Evolutionary conservation across 2,113 vertebrate genomes (phyloP), one percentile per base, ranked within the genome.

Genomic region (Eira barbara): DNA sequence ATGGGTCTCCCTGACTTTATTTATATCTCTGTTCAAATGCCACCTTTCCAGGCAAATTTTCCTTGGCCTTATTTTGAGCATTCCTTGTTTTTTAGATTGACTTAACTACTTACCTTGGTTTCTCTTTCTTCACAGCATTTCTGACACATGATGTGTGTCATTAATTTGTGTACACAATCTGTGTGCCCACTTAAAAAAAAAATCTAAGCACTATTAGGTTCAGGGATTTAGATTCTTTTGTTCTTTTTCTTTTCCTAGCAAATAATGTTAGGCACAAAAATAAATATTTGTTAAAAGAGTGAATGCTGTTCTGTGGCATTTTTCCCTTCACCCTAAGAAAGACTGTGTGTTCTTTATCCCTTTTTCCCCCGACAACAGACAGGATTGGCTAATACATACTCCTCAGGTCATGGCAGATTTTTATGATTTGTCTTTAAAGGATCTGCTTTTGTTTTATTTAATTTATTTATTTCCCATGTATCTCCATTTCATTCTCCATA

Each of bases 201-300:
- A 47, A 47, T 25, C 57, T 49, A 71, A 92, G 31, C 42, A 76
- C 18, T 5, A 80, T 74, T 92, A 69, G 34, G 15, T 76, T 79
- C 8, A 76, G 36, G 39, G 39, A 67, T 63, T 63, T 92, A 27
- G 14, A 74, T 27, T 83, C n/a, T 65, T 91, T 25, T 67, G 55
- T 31, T 78, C 11, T 45, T 34, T 76, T 2, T 57, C 90, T 59
- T 73, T 85, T n/a, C n/a, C 86, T 61, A 86, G 47, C 69, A 85
- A 93, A 93, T 42, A 85, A 82, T 61, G 1, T 20, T 76, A 29
- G 45, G 1, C 5, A 83, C 61, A 87, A 89, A 69, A 45, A 85
- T 29, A 95, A 96, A 59, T 87, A 87, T 49, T 89, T 90, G 47
- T 80, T 76, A 55, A 89, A 63, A 87, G 57, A 97, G 63, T 25